phyloP scores from a whole-genome alignment of 2,113 vertebrate genomes.

The Chionodraco myersi region DNA sequence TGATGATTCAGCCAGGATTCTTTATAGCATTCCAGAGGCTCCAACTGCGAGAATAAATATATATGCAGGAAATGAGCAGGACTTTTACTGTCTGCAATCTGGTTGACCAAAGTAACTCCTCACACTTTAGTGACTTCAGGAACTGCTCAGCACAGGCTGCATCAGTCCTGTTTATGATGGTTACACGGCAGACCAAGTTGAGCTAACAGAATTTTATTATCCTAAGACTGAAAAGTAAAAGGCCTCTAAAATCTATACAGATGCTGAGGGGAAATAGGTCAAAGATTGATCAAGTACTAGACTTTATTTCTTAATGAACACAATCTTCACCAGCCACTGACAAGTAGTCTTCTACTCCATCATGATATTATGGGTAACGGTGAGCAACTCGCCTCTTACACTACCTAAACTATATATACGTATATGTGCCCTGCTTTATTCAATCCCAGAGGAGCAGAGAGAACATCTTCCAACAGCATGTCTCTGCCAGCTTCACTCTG shows the following conservation, averaged over 20 bases:
- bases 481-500: slow-evolving; percentile 14
- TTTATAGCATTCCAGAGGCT: background rate
- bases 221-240: background rate
- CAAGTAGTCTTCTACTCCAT: background rate
- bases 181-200: background rate
- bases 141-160: background rate
- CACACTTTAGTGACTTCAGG: background rate
- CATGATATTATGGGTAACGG: background rate
- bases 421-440: slow-evolving; percentile 27
- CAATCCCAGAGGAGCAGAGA: slow-evolving; percentile 23
- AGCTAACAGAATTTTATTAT: background rate
- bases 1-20: background rate
- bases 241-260: background rate
- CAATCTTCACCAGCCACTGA: background rate
- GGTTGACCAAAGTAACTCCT: background rate
- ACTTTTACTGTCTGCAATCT: background rate
- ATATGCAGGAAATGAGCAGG: background rate
- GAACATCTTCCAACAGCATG: slow-evolving; percentile 4
- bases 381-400: background rate
- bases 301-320: background rate
- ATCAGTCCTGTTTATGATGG: background rate
- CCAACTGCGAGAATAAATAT: background rate
- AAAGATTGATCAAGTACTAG: background rate
- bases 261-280: background rate
- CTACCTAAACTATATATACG: slow-evolving; percentile 6